Conservation (phyloP, 2,113 vertebrate genomes). For the Sialia sialis region DNA sequence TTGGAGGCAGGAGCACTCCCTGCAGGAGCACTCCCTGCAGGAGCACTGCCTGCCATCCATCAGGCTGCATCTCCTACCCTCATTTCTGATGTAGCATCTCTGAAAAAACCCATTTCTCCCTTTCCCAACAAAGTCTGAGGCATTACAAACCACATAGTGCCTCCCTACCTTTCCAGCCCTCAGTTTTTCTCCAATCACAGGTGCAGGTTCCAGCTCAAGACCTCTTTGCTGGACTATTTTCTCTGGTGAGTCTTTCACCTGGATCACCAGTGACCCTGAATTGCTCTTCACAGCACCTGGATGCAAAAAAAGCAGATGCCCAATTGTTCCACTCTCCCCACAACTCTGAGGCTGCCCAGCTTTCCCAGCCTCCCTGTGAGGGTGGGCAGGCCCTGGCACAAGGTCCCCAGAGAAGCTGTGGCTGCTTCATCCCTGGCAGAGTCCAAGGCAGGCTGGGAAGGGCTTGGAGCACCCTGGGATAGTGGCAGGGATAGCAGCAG, state of each 20-base stretch:
- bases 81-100: accelerated
- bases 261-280: constrained; percentile 1
- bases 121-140: background rate
- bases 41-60: background rate
- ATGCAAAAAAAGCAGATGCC: background rate
- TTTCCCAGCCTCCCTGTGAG: background rate
- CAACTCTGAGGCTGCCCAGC: background rate
- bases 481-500: background rate
- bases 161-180: constrained; percentile 5
- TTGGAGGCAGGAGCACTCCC: background rate
- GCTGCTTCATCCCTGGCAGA: background rate
- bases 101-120: background rate
- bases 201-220: background rate
- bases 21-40: background rate
- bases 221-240: background rate
- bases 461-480: background rate
- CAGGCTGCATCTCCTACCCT: background rate
- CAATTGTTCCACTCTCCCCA: background rate
- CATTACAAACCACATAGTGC: background rate
- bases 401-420: background rate
- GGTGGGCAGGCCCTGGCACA: background rate
- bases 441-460: accelerated
- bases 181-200: background rate
- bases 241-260: constrained; percentile 3
- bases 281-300: background rate